phyloP scores from a whole-genome alignment of 1,140 invertebrate genomes.

The Amphibalanus amphitrite region DNA sequence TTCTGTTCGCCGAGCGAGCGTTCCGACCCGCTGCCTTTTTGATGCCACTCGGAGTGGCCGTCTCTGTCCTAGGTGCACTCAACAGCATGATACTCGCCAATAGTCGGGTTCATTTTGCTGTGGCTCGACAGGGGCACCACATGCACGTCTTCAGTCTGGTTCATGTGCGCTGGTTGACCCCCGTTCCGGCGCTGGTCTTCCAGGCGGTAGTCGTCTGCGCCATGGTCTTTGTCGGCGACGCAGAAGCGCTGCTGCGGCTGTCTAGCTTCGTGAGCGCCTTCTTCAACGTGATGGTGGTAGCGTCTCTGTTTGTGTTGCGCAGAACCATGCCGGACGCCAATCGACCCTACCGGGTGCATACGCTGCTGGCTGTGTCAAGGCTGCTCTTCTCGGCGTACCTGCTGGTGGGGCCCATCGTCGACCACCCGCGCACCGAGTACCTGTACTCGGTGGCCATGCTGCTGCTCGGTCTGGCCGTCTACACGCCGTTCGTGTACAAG shows the following conservation, averaged over 20 bases:
- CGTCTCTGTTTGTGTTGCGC: slow-evolving; percentile 58
- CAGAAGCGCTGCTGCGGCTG: slow-evolving; percentile 55
- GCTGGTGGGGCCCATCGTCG: slow-evolving; percentile 32
- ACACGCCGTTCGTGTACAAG: too few species aligned
- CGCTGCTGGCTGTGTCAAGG: slow-evolving; percentile 36
- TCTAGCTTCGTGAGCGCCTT: slow-evolving; percentile 64
- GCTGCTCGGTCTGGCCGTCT: too few species aligned
- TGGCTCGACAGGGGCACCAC: slow-evolving; percentile 33
- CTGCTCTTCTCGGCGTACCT: slow-evolving; percentile 33
- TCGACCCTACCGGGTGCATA: slow-evolving; percentile 59
- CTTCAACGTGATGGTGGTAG: slow-evolving; percentile 51
- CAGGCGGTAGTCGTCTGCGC: slow-evolving; percentile 50
- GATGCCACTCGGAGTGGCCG: slow-evolving; percentile 41
- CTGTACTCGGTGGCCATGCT: too few species aligned
- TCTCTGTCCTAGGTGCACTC: slow-evolving; percentile 41
- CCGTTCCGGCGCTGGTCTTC: slow-evolving; percentile 31
- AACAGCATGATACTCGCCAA: slow-evolving; percentile 43
- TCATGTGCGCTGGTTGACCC: slow-evolving; percentile 28
- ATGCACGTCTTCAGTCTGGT: slow-evolving; percentile 33
- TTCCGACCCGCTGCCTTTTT: slow-evolving; percentile 36
- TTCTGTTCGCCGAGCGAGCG: slow-evolving; percentile 34
- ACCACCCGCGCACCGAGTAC: slow-evolving; percentile 26
- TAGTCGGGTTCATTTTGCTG: slow-evolving; percentile 27
- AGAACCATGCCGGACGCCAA: slow-evolving; percentile 47
- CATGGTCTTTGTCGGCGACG: slow-evolving; percentile 50